Conservation (phyloP, 2,797 vertebrate species). For the Notolabrus celidotus region DNA sequence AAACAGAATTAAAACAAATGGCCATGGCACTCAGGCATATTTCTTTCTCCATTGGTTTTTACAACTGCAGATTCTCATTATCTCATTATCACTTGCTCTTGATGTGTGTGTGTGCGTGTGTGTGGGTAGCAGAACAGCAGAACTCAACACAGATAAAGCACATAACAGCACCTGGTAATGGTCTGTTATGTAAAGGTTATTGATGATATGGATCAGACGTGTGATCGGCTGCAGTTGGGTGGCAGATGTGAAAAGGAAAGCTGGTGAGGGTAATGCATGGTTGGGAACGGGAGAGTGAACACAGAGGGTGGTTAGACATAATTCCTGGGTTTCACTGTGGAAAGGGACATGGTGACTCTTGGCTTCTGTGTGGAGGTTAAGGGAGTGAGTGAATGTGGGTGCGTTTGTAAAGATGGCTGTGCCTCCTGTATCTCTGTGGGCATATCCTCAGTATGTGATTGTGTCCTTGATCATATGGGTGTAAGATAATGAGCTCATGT, state of each 20-base stretch:
- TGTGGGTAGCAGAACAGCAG: conserved; percentile 39
- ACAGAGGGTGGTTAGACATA: conserved; percentile 67
- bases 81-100: conserved; percentile 59
- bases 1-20: conserved; percentile 69
- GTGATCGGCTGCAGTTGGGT: conserved; percentile 70
- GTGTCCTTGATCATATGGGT: conserved; percentile 12
- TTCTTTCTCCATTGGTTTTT: conserved; percentile 62
- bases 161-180: conserved; percentile 24
- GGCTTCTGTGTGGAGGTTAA: conserved; percentile 75
- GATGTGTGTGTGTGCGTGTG: too few species aligned
- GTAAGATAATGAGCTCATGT: conserved; percentile 6
- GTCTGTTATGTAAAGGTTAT: conserved; percentile 58
- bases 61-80: conserved; percentile 45
- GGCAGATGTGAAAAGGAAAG: conserved; percentile 67
- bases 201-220: conserved; percentile 66
- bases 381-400: conserved; percentile 46
- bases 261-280: conserved; percentile 68
- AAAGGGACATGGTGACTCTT: conserved; percentile 72
- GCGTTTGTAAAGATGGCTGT: conserved; percentile 58
- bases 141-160: conserved; percentile 42
- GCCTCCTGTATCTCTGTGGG: conserved; percentile 29
- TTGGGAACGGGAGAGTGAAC: conserved; percentile 64
- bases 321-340: conserved; percentile 71
- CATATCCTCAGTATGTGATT: not conserved
- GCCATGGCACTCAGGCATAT: conserved; percentile 69